These are phyloP conservation scores for Poicephalus meyeri DNA, from an alignment of 2,113 vertebrate species.

Conservation along the genomic window DNA sequence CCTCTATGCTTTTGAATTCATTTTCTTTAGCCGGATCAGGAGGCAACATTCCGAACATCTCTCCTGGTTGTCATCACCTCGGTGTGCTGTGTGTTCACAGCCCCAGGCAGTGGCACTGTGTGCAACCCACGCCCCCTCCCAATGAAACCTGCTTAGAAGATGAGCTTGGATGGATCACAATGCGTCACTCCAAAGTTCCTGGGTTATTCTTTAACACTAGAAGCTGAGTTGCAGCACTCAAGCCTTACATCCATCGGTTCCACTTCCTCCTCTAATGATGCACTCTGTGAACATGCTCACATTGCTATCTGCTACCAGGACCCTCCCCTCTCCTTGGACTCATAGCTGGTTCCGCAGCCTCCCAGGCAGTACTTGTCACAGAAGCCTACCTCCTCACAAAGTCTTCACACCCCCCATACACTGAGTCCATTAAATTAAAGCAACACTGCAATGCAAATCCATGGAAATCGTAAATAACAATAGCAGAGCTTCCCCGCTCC, in stretches of 20 bases:
- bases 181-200: not conserved
- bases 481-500: not conserved
- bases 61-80: no score
- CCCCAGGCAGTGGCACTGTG: not conserved
- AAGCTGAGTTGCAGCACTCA: not conserved
- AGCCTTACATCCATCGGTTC: not conserved
- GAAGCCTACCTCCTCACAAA: not conserved
- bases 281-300: not conserved
- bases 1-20: no score
- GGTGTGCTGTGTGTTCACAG: not conserved
- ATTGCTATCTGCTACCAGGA: not conserved
- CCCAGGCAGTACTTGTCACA: not conserved
- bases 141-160: not conserved
- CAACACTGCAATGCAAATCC: not conserved
- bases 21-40: not conserved
- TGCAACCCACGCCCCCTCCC: not conserved
- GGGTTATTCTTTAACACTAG: not conserved
- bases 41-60: not conserved
- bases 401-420: not conserved
- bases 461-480: not conserved
- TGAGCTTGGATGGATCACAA: not conserved
- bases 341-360: not conserved
- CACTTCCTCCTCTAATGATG: not conserved
- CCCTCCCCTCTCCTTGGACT: rapidly evolving
- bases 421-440: not conserved